phyloP scores from a whole-genome alignment of 2,797 vertebrate genomes.

The Sebastolobus altivelis region DNA sequence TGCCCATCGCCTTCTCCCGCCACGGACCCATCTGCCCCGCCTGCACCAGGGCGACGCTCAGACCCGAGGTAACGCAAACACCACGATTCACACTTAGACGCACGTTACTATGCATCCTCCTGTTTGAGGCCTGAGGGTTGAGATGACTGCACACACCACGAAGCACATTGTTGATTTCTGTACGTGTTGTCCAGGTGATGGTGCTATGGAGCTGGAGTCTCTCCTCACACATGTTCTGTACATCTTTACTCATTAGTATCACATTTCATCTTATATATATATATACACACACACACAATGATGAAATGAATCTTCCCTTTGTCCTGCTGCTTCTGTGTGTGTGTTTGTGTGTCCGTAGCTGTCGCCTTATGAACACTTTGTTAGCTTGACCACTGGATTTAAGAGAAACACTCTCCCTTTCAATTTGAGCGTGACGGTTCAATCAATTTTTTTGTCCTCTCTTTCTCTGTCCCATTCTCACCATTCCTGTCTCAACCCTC shows the following conservation, averaged over 20 bases:
- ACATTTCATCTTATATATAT: constrained; percentile 47
- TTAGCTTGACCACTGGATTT: constrained; percentile 80
- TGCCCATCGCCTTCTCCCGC: constrained; percentile 93
- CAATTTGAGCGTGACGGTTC: constrained; percentile 71
- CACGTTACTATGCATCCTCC: background rate
- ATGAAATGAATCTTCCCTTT: constrained; percentile 18
- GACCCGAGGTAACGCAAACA: constrained; percentile 88
- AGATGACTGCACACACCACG: constrained; percentile 2
- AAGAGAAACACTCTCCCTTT: constrained; percentile 74
- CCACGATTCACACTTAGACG: background rate
- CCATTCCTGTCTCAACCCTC: constrained; percentile 47
- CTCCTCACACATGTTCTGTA: constrained; percentile 31
- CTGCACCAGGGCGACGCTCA: constrained; percentile 90
- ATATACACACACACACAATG: background rate
- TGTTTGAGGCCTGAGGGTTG: background rate
- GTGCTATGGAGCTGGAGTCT: constrained; percentile 84
- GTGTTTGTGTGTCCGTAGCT: background rate
- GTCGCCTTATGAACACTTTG: constrained; percentile 70
- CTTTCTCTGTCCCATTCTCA: constrained; percentile 47
- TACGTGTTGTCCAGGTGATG: constrained; percentile 83
- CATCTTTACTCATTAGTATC: constrained; percentile 60
- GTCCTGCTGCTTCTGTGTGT: background rate
- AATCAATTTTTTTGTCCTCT: constrained; percentile 59
- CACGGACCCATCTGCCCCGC: constrained; percentile 92
- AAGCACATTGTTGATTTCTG: constrained; percentile 31